phyloP scores from a whole-genome alignment of 2,797 vertebrate species.

The Psittacula derbiana region DNA sequence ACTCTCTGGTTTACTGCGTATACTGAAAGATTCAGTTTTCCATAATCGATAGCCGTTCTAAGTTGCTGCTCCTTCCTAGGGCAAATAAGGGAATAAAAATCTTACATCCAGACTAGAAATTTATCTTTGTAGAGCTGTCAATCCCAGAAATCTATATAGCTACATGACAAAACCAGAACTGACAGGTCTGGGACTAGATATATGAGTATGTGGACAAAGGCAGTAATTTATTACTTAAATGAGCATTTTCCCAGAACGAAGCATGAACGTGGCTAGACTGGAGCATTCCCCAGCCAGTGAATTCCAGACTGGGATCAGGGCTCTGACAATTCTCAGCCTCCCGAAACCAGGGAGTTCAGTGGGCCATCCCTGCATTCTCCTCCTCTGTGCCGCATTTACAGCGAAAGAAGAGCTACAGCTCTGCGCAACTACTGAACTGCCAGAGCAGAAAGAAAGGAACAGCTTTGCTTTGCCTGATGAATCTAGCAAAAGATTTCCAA shows the following conservation, averaged over 20 bases:
- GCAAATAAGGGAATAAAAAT: not conserved
- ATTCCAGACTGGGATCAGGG: not conserved
- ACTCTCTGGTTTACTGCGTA: not conserved
- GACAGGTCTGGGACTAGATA: not conserved
- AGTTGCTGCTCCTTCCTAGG: not conserved
- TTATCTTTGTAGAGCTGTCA: not conserved
- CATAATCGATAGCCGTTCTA: not conserved
- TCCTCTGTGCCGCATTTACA: not conserved
- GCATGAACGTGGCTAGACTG: not conserved
- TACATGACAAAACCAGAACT: not conserved
- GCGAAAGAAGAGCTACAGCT: not conserved
- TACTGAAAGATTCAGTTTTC: not conserved
- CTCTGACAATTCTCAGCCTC: not conserved
- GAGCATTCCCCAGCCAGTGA: not conserved
- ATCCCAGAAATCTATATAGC: not conserved
- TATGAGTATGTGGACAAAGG: fast-evolving
- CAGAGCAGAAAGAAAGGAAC: not conserved
- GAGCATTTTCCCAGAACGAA: not conserved
- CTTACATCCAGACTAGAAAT: not conserved
- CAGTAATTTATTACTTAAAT: not conserved
- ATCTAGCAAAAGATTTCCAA: not conserved
- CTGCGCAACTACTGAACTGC: not conserved
- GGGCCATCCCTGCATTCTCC: not conserved
- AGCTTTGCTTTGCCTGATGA: not conserved
- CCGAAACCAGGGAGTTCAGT: not conserved